These are phyloP conservation scores for Cotesia vestalis DNA, from an alignment of 1,140 invertebrate genomes.

Conservation along the genomic window DNA sequence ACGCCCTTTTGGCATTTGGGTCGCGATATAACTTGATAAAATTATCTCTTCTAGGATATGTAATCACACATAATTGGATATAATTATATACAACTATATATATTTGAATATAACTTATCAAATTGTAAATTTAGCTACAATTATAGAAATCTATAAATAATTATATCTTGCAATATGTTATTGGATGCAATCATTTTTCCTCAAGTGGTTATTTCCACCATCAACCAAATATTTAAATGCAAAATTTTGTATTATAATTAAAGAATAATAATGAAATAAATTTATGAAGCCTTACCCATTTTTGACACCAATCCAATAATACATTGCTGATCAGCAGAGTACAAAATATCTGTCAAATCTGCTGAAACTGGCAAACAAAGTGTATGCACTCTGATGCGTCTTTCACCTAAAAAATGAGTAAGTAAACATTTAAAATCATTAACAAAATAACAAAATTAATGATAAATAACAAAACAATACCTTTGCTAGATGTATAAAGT, in stretches of 20 bases:
- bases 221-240: no score
- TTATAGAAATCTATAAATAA: no score
- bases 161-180: no score
- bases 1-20: no score
- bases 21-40: no score
- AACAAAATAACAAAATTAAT: conserved; percentile 17
- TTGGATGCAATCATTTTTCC: no score
- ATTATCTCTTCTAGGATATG: no score
- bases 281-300: conserved; percentile 78
- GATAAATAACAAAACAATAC: conserved; percentile 60
- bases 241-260: neutral
- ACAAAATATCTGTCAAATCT: conserved; percentile 85
- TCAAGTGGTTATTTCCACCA: no score
- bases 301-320: conserved; percentile 92
- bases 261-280: conserved; percentile 23
- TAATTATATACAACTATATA: no score
- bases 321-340: conserved; percentile 94
- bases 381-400: conserved; percentile 97
- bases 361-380: conserved; percentile 90
- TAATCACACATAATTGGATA: no score
- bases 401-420: conserved; percentile 75
- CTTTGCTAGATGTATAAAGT: conserved; percentile 97
- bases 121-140: no score
- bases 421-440: conserved; percentile 17
- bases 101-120: no score